Evolutionary conservation across 2,113 vertebrate genomes (phyloP).

Genomic region (Anser cygnoides): DNA sequence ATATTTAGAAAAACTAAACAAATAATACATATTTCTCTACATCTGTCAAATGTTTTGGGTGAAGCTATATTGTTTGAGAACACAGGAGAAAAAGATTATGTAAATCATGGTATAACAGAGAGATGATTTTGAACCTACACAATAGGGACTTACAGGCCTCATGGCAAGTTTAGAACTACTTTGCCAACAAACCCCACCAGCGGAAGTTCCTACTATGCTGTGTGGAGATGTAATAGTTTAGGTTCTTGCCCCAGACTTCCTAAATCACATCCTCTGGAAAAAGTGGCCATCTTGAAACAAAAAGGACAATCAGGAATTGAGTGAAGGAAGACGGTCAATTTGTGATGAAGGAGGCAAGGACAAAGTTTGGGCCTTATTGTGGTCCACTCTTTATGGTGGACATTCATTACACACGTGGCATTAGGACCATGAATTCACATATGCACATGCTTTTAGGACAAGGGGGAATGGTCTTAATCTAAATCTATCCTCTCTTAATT

Average conservation of each 20-base stretch:
- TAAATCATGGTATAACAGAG: not conserved
- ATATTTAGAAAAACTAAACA: not conserved
- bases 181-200: not conserved
- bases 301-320: not conserved
- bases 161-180: not conserved
- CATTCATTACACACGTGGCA: fast-evolving
- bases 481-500: no score
- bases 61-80: not conserved
- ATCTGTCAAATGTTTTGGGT: not conserved
- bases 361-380: not conserved
- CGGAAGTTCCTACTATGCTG: not conserved
- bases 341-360: not conserved
- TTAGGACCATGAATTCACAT: not conserved
- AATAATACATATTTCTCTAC: not conserved
- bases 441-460: not conserved
- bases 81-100: not conserved
- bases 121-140: not conserved
- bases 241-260: not conserved
- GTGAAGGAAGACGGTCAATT: not conserved
- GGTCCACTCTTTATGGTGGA: not conserved
- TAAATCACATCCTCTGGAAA: not conserved
- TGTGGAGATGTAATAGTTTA: not conserved
- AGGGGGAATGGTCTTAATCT: no score
- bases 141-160: not conserved
- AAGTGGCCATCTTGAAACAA: not conserved